Base-by-base conservation (phyloP, 30 jellyfish, hydroid and myxozoan species). In the Mastigias papua region DNA sequence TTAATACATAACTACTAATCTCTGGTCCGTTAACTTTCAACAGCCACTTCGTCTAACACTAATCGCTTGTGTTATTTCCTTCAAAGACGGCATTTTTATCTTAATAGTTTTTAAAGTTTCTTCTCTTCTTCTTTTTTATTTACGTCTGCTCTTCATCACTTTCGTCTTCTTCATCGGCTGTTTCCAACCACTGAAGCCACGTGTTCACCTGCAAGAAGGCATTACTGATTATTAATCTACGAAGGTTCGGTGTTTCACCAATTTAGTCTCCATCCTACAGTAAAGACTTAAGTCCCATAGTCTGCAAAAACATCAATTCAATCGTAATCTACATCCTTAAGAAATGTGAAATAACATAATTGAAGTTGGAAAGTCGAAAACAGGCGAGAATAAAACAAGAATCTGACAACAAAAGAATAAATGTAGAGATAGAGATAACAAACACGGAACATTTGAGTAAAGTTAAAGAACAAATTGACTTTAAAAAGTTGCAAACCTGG, bases 111-210 rank as follows among this genome's bases (percentile, higher is more conserved):
- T 78, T 29, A 19, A 28, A 48, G 28, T 46, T 73, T 34, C 19
- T 76, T 51, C 60, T 34, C 61, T 49, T 32, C 31, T 73, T 73
- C 23, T 35, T 61, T 5, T 51, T 7, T 65, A n/a, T 62, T 85
- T 63, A 85, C 32, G 60, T 51, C 63, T 85, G 88, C 28, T 93
- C 97, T 26, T 76, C 93, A 33, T 93, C 98, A 26, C 89, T 75
- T 58, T 78, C 98, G n/a, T 93, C 98, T 63, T 93, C 98, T 35
- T 86, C 98, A 27, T 93, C 98, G 25, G 98, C 98, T 20, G 98
- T 93, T 81, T 93, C 98, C 30, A 93, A 86, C 98, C 98, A 93
- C 58, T 93, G 98, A 22, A 93, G 42, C 98, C 98, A 93, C 70
- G 73, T 85, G 80, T 93, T 93, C 19, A 93, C 98, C 98, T 93